A percentile compares a stretch with the other conserved stretches of the same genome.
Conservation (phyloP, 2,888 invertebrate genomes). For the Drosophila fulvimacula region DNA sequence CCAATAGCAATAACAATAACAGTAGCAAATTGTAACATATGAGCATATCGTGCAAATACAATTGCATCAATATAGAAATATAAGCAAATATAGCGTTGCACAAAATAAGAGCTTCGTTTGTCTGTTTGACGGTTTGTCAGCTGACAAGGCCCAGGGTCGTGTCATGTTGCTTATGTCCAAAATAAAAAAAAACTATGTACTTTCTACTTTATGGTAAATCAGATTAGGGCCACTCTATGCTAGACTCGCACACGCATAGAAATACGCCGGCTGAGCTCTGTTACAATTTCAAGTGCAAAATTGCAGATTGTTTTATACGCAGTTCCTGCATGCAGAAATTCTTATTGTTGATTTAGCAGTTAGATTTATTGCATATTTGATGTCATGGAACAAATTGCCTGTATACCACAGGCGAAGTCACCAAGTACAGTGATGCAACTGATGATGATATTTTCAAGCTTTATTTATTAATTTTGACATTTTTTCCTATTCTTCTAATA, state of each 20-base stretch:
- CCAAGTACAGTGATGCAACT: conserved; percentile 31
- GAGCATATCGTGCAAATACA: conserved; percentile 24
- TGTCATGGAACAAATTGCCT: conserved; percentile 67
- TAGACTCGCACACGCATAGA: conserved; percentile 10
- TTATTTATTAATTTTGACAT: conserved; percentile 18
- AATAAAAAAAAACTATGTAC: conserved; percentile 38
- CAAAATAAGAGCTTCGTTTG: conserved; percentile 16
- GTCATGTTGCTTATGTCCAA: conserved; percentile 39
- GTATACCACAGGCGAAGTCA: conserved; percentile 44
- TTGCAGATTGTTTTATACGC: conserved; percentile 60
- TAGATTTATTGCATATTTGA: conserved; percentile 74
- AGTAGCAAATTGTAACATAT: conserved; percentile 21
- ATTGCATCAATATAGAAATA: conserved; percentile 48
- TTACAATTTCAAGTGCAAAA: conserved; percentile 67
- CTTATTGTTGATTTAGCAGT: conserved; percentile 65
- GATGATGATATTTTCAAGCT: conserved; percentile 19
- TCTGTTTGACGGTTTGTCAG: conserved; percentile 45
- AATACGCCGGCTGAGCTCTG: conserved; percentile 31
- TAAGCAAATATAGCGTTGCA: conserved; percentile 39
- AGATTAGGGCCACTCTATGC: conserved; percentile 51
- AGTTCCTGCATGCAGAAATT: conserved; percentile 36
- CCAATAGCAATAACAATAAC: conserved; percentile 23
- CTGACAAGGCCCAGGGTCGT: conserved; percentile 42
- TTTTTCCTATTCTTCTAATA: not conserved
- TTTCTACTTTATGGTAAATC: conserved; percentile 67